Base-by-base conservation (phyloP, 53 echinoderm and acorn worm species). In the Mesocentrotus franciscanus region DNA sequence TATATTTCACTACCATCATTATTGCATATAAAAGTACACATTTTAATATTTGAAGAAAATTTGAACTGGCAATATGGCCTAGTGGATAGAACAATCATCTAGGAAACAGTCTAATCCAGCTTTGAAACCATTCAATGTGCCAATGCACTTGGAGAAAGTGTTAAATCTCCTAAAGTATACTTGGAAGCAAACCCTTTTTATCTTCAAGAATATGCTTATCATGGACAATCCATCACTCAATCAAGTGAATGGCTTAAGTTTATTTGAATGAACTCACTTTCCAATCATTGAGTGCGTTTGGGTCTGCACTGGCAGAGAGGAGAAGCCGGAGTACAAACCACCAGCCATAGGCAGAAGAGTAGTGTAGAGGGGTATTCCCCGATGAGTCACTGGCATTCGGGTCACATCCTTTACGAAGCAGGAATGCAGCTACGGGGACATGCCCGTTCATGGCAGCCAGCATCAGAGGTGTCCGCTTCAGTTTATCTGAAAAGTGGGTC, bases 331-430 rank as follows among this genome's bases (percentile, higher is more conserved):
- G 92, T 70, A 97, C 97, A 93, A 97, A 96, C 97, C 97, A 99
- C 99, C 99, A 98, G 29, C 98, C 99, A 68, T 99, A 99, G 24
- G 95, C 99, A 42, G 99, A 97, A 16, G 99, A 97, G 49, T 99
- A 99, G 94, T 99, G 99, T 29, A 96, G 92, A 1, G 98, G 95
- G 9, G 98, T 96, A 85, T 99, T 99, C 24, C 99, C 98, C 87
- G 98, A 99, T 1, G 99, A 98, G 94, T 99, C 99, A 84, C 90
- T 95, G n/a, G 94, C 93, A 71, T 99, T 98, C 27, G 97, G 97
- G 61, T 98, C 96, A 14, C 96, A 96, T 18, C 99, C 99, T 74
- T 98, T 98, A 85, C 97, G 97, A 68, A 98, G 96, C 24, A 99
- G 97, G 90, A 95, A 97, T 58, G 97, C 96, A 3, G 96, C 97